phyloP scores from a whole-genome alignment of 23 tunicate genomes.

The Halocynthia aurantium region DNA sequence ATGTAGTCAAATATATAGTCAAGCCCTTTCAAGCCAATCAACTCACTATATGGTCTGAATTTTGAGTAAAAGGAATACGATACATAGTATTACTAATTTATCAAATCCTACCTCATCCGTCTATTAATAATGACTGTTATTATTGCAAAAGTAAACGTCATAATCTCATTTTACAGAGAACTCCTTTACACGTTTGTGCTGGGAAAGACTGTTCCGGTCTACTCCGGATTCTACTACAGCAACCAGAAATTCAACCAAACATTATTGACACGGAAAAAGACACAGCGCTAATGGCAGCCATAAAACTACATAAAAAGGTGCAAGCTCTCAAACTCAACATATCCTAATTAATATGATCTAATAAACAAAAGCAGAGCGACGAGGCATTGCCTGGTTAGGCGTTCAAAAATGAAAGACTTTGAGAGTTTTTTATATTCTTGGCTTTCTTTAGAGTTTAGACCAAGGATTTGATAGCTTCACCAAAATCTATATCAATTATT shows the following conservation, averaged over 20 bases:
- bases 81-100: too few species aligned
- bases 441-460: too few species aligned
- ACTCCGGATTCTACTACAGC: not conserved
- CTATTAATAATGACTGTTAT: not conserved
- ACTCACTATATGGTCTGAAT: too few species aligned
- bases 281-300: constrained; percentile 5
- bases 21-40: too few species aligned
- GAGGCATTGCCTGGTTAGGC: too few species aligned
- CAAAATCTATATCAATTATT: too few species aligned
- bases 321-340: not conserved
- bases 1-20: too few species aligned
- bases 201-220: not conserved
- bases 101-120: not conserved
- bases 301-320: constrained; percentile 7
- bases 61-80: too few species aligned
- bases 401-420: too few species aligned
- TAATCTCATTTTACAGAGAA: constrained; percentile 1
- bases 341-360: not conserved
- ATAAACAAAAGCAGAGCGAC: too few species aligned
- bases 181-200: constrained; percentile 11
- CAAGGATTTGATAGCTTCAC: not conserved
- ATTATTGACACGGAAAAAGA: constrained; percentile 1
- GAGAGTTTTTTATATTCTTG: too few species aligned
- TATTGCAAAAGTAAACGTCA: too few species aligned
- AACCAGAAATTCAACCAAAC: constrained; percentile 12